phyloP scores from a whole-genome alignment of 2,888 invertebrate genomes.

The Xestia ashworthii region DNA sequence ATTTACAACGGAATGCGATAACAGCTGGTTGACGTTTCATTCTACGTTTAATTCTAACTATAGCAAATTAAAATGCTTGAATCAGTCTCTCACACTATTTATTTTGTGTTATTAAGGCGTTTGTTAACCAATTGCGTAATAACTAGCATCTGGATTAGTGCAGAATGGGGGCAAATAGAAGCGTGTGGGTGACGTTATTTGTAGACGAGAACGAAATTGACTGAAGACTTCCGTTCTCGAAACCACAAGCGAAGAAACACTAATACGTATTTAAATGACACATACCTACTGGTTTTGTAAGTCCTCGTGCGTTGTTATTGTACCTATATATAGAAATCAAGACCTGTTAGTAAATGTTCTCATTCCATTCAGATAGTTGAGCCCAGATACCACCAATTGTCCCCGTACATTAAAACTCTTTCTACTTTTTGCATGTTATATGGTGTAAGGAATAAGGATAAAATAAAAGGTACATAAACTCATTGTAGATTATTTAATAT shows the following conservation, averaged over 20 bases:
- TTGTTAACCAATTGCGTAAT: background rate
- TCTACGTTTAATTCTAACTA: slow-evolving; percentile 14
- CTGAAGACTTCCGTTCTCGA: slow-evolving; percentile 5
- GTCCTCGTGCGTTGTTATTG: background rate
- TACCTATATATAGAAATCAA: background rate
- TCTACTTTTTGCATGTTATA: background rate
- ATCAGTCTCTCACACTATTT: background rate
- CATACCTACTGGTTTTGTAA: background rate
- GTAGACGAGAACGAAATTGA: background rate
- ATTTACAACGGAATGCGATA: slow-evolving; percentile 25
- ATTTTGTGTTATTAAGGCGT: background rate
- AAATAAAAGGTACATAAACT: slow-evolving; percentile 26
- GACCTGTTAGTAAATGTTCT: background rate
- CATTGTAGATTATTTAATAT: slow-evolving; percentile 60
- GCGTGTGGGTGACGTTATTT: slow-evolving; percentile 27
- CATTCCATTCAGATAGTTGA: background rate
- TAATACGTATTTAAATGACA: background rate
- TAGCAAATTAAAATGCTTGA: background rate
- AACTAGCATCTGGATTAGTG: background rate
- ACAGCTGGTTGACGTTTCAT: slow-evolving; percentile 48
- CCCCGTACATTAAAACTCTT: background rate
- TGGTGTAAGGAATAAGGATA: background rate
- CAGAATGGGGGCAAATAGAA: background rate
- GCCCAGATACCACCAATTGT: background rate
- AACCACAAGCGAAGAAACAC: background rate